A percentile compares a stretch with the other conserved stretches of the same genome.
Evolutionary conservation across 2,888 invertebrate species (phyloP).

Genomic region (Alloscopus bannaensis): DNA sequence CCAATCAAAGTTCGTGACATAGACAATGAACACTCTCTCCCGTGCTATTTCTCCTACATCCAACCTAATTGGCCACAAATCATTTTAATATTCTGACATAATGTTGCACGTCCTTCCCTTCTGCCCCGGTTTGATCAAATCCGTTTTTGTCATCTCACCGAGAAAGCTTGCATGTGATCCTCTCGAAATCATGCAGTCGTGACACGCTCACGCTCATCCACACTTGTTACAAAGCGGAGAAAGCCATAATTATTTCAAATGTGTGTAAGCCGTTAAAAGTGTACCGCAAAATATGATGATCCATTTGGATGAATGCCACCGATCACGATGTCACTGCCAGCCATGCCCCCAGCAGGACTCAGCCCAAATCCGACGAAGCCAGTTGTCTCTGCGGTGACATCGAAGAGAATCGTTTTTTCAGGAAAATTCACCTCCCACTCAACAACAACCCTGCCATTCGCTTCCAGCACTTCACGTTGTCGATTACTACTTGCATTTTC

Average conservation of each 20-base stretch:
- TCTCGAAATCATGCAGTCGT: too few relatives aligned
- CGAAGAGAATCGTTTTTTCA: conserved; percentile 56
- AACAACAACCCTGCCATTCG: conserved; percentile 66
- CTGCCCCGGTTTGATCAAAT: too few relatives aligned
- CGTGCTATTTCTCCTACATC: too few relatives aligned
- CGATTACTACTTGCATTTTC: conserved; percentile 29
- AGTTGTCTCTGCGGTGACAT: conserved; percentile 64
- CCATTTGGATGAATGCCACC: conserved; percentile 69
- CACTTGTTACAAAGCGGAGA: too few relatives aligned
- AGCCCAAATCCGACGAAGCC: conserved; percentile 70
- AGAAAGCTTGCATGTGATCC: too few relatives aligned
- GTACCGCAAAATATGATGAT: conserved; percentile 67
- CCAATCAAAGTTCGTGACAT: conserved; percentile 50
- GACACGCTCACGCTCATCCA: too few relatives aligned
- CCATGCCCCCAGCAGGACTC: conserved; percentile 66
- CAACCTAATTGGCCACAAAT: conserved; percentile 49
- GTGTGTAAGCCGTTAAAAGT: not conserved
- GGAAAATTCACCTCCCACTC: conserved; percentile 67
- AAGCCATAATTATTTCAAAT: not conserved
- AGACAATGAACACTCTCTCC: conserved; percentile 42
- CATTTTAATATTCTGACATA: conserved; percentile 35
- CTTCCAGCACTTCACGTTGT: conserved; percentile 63
- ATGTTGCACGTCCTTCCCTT: too few relatives aligned
- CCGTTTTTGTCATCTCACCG: too few relatives aligned
- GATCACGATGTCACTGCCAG: conserved; percentile 64